Evolutionary conservation across 23 tunicate species (phyloP).

Genomic region (Diplosoma virens): DNA sequence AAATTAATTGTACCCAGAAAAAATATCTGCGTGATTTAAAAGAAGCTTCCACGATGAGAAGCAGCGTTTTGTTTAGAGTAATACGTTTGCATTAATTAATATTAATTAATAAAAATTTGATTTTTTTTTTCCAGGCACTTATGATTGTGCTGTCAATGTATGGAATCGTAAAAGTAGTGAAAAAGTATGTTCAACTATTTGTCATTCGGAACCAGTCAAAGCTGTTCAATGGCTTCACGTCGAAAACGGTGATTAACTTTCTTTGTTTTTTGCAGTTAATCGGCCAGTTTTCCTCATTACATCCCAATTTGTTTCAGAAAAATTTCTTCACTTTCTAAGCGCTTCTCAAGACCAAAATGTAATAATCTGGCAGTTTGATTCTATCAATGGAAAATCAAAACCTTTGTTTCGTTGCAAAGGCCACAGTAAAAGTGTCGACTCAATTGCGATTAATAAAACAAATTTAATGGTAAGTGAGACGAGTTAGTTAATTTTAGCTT

Average conservation of each 20-base stretch:
- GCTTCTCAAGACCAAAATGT: slow-evolving; percentile 76
- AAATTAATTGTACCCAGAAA: too few species aligned
- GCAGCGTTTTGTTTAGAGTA: too few species aligned
- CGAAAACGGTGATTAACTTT: background rate
- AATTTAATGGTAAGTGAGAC: slow-evolving; percentile 6
- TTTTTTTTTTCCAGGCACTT: slow-evolving; percentile 60
- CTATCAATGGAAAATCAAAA: slow-evolving; percentile 11
- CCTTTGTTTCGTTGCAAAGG: slow-evolving; percentile 79
- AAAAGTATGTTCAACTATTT: slow-evolving; percentile 8
- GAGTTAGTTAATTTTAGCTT: too few species aligned
- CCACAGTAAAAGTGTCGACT: slow-evolving; percentile 76
- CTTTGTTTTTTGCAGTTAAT: background rate
- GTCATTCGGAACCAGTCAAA: slow-evolving; percentile 87
- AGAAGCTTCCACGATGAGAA: too few species aligned
- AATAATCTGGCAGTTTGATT: slow-evolving; percentile 53
- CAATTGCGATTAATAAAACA: slow-evolving; percentile 38
- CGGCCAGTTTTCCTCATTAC: background rate
- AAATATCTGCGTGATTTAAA: too few species aligned
- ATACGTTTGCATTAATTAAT: too few species aligned
- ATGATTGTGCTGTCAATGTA: slow-evolving; percentile 58
- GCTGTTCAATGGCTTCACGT: slow-evolving; percentile 43
- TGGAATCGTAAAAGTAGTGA: slow-evolving; percentile 49
- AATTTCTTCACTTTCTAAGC: slow-evolving; percentile 16
- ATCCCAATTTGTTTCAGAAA: background rate
- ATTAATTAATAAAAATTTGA: too few species aligned